Evolutionary conservation across 2,888 invertebrate species (phyloP).

Genomic region (Drosophila prolongata): DNA sequence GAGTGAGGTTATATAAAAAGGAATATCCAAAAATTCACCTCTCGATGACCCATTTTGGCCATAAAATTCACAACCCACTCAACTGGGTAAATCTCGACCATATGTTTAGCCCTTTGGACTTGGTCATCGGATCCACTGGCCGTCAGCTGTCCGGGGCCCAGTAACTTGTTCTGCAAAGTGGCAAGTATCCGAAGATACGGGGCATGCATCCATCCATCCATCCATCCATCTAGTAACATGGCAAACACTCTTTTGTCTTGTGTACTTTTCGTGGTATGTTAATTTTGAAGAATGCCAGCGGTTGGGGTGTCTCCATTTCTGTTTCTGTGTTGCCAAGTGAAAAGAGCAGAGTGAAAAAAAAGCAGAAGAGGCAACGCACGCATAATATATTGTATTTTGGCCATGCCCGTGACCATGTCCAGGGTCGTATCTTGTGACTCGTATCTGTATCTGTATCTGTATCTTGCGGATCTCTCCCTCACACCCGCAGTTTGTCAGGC

Average conservation of each 20-base stretch:
- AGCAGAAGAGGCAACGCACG: constrained; percentile 36
- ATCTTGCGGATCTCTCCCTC: constrained; percentile 32
- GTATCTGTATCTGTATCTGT: constrained; percentile 52
- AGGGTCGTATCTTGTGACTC: constrained; percentile 71
- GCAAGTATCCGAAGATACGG: constrained; percentile 7
- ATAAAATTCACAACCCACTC: constrained; percentile 3
- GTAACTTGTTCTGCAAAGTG: constrained; percentile 24
- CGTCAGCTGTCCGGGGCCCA: constrained; percentile 28
- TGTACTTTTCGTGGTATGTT: constrained; percentile 56
- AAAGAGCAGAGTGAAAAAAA: constrained; percentile 20
- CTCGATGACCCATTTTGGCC: background rate
- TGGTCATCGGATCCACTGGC: constrained; percentile 33
- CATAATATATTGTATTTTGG: constrained; percentile 67
- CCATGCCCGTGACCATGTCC: constrained; percentile 71
- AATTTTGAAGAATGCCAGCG: constrained; percentile 65
- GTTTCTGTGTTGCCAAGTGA: constrained; percentile 47
- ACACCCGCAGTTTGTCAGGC: constrained; percentile 41
- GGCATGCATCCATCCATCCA: constrained; percentile 19
- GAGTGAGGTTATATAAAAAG: background rate
- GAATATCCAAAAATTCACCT: too few species aligned
- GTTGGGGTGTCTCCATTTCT: constrained; percentile 23
- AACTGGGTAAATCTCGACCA: constrained; percentile 25
- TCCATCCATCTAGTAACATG: constrained; percentile 18
- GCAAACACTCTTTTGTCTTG: constrained; percentile 46
- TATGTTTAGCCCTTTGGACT: constrained; percentile 18